These are phyloP conservation scores for Eulemur rufifrons DNA, from an alignment of 2,113 vertebrate genomes.

Conservation along the genomic window DNA sequence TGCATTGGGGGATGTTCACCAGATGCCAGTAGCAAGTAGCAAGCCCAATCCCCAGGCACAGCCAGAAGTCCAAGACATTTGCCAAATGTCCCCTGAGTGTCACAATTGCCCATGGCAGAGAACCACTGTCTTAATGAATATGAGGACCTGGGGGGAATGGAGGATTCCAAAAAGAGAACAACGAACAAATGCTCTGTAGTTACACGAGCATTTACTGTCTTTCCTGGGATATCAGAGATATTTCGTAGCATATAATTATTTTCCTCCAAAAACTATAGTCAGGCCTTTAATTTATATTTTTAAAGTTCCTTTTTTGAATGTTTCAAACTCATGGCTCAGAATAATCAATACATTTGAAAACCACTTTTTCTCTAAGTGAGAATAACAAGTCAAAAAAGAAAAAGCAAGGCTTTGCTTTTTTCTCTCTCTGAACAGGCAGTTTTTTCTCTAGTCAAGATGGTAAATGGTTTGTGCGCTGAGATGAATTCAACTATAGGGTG, in stretches of 20 bases:
- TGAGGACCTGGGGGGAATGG: not conserved
- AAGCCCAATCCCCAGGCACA: not conserved
- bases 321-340: conserved; percentile 40
- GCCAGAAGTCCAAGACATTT: not conserved
- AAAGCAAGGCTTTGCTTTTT: not conserved
- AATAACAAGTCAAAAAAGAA: conserved; percentile 19
- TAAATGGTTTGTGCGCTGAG: not conserved
- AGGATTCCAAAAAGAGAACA: not conserved
- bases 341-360: conserved; percentile 51
- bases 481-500: not conserved
- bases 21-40: not conserved
- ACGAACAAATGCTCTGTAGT: not conserved
- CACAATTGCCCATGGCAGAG: not conserved
- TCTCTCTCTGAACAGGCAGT: not conserved
- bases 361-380: not conserved
- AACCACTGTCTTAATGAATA: not conserved
- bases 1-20: not conserved
- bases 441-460: conserved; percentile 20
- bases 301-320: not conserved
- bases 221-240: not conserved
- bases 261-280: not conserved
- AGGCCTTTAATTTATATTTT: conserved; percentile 15
- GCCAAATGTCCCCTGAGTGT: not conserved
- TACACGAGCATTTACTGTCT: not conserved
- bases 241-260: not conserved